Evolutionary conservation across 2,797 vertebrate species (phyloP).

Genomic region (Todus mexicanus): DNA sequence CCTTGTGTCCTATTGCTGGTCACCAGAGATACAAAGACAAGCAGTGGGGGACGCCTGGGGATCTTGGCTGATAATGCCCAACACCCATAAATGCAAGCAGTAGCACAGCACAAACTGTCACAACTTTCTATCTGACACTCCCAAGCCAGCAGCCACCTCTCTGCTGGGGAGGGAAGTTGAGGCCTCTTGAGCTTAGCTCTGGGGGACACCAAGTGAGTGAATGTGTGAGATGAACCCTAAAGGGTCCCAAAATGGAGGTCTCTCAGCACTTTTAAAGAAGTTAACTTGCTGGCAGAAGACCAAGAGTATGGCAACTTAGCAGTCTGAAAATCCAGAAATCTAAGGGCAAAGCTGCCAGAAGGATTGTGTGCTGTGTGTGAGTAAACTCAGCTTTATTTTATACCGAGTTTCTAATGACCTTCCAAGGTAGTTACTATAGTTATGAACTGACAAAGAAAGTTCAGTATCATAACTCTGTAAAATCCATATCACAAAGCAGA

Average conservation of each 20-base stretch:
- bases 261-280: not conserved
- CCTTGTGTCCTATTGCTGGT: not conserved
- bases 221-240: not conserved
- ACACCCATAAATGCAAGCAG: not conserved
- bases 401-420: not conserved
- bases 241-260: not conserved
- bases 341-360: not conserved
- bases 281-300: not conserved
- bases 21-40: not conserved
- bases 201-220: not conserved
- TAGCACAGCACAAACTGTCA: not conserved
- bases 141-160: not conserved
- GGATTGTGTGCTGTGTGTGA: not conserved
- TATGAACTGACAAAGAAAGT: not conserved
- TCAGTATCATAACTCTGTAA: no score
- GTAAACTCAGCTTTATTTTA: not conserved
- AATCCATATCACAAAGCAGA: no score
- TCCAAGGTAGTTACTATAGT: not conserved
- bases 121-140: not conserved
- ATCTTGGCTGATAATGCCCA: not conserved
- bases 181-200: not conserved
- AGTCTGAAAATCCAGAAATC: not conserved
- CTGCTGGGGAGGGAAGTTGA: not conserved
- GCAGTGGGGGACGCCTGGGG: no score
- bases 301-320: not conserved